These are phyloP conservation scores for Metopolophium dirhodum DNA, from an alignment of 1,140 invertebrate species.

Conservation along the genomic window DNA sequence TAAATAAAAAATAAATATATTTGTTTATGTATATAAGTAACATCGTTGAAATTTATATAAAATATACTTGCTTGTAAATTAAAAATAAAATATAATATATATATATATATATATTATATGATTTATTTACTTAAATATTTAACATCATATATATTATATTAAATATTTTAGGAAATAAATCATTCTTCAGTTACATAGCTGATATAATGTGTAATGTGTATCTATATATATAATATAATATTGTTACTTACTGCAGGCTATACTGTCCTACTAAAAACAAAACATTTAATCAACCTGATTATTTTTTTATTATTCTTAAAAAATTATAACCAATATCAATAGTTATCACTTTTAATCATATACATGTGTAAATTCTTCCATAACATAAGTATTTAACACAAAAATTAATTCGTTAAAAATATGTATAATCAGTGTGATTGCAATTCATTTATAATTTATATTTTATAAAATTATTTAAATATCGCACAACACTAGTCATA, in stretches of 20 bases:
- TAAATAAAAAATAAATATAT: not conserved
- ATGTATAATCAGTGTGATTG: not conserved
- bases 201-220: too few species aligned
- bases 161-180: not conserved
- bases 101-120: too few species aligned
- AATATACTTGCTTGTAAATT: not conserved
- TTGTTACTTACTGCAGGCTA: not conserved
- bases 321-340: not conserved
- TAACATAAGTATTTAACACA: not conserved
- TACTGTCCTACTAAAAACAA: not conserved
- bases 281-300: not conserved
- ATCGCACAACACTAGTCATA: not conserved
- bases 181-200: not conserved
- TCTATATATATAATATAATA: not conserved
- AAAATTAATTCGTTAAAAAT: not conserved
- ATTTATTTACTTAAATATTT: too few species aligned
- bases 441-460: not conserved
- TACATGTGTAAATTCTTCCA: not conserved
- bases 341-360: not conserved
- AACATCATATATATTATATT: not conserved
- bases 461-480: not conserved
- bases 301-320: not conserved
- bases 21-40: not conserved
- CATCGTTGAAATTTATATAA: not conserved
- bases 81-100: too few species aligned